Evolutionary conservation across 2,888 invertebrate genomes (phyloP), one percentile per base, ranked within the genome.

Genomic region (Hartigia nigra): DNA sequence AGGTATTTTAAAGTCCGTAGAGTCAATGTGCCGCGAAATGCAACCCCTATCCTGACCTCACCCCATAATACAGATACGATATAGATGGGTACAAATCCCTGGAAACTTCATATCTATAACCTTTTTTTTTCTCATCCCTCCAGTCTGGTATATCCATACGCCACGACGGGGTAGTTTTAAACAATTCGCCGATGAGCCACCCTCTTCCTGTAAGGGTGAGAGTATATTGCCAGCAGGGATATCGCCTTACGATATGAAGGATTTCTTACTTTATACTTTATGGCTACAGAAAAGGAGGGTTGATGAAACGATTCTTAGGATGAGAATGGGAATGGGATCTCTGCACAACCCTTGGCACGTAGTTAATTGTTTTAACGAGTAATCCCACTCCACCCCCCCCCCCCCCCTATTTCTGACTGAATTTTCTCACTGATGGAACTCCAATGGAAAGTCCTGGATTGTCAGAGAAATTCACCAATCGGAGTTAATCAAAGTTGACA

Each of bases 21-120:
- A 85, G 84, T 89, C 89, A 90, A 90, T 90, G 90, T 90, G 85
- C 88, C 90, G 90, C 89, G 88, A 90, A 90, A 90, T 90, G 88
- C 88, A 87, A 32, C 72, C 72, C 72, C 72, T 72, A 31, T 72
- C 72, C 72, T 34, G 31, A 72, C 31, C 72, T 34, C 72, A 34
- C 72, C 72, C 72, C 72, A 78, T 85, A 88, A 88, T 87, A 88
- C 86, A 87, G 85, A 87, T 84, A 85, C 85, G 82, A 83, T 86
- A 86, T 86, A 87, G 84, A 86, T 82, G 85, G 83, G 83, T 85
- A 89, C 88, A 88, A 89, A 89, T 89, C 88, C 87, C 87, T 82
- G 82, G 80, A 80, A 86, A 87, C 86, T 86, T 86, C 86, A 85
- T 88, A 88, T 89, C 87, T 87, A 85, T 87, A 87, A 87, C 87